Percentiles rank a stretch among this genome's conserved stretches.
Conservation (phyloP, 2,888 invertebrate species). For the Folsomia candida region DNA sequence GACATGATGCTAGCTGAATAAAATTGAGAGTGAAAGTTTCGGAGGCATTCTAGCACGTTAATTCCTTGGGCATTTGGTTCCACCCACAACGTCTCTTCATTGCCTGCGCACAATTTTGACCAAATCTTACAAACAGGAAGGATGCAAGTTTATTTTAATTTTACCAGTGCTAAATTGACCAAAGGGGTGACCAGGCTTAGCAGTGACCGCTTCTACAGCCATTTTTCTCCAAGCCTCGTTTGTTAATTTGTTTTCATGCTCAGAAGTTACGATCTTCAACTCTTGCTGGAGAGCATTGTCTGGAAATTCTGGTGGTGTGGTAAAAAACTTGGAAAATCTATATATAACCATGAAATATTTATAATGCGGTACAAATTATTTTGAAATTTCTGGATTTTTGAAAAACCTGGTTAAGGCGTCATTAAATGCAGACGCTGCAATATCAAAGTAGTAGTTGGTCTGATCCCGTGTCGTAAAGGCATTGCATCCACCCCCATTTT, state of each 20-base stretch:
- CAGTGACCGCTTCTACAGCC: constrained; percentile 81
- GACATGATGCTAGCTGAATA: constrained; percentile 36
- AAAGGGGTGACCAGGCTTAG: constrained; percentile 74
- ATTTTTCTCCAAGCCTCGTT: constrained; percentile 86
- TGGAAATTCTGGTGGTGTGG: constrained; percentile 79
- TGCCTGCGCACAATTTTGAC: constrained; percentile 20
- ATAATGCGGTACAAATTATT: no score
- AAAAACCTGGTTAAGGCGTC: constrained; percentile 77
- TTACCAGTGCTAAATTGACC: constrained; percentile 89
- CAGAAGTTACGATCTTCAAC: constrained; percentile 91
- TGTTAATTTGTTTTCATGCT: constrained; percentile 88
- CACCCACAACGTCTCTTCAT: constrained; percentile 26
- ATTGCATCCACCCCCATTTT: constrained; percentile 86
- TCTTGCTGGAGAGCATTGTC: constrained; percentile 86
- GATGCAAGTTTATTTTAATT: constrained; percentile 52
- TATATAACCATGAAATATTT: background rate
- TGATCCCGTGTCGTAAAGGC: constrained; percentile 86
- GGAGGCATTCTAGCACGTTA: constrained; percentile 24
- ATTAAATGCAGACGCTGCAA: constrained; percentile 74
- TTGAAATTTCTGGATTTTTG: background rate
- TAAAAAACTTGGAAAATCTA: constrained; percentile 94
- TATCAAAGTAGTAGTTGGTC: constrained; percentile 91
- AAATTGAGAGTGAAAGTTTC: constrained; percentile 24
- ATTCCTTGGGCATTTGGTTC: constrained; percentile 25
- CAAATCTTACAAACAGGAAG: no score